Evolutionary conservation across 1,140 invertebrate species (phyloP).

Genomic region (Antheraea pernyi): DNA sequence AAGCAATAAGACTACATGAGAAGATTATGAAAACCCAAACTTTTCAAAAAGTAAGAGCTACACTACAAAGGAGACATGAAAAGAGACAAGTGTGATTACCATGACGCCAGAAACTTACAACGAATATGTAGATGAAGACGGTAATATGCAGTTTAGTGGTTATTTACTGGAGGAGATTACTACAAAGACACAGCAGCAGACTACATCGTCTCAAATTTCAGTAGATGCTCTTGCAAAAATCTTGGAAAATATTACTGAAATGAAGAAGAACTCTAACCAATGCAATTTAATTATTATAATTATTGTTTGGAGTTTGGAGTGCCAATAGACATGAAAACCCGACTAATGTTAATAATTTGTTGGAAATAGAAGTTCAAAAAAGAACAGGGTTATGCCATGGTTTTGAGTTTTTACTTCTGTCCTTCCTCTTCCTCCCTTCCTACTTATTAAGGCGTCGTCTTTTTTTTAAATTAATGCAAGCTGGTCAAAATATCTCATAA

Average conservation of each 20-base stretch:
- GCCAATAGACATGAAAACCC: too few relatives aligned
- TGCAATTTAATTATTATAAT: too few relatives aligned
- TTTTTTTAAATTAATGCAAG: too few relatives aligned
- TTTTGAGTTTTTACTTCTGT: too few relatives aligned
- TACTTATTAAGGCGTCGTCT: too few relatives aligned
- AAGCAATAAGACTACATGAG: slow-evolving; percentile 18
- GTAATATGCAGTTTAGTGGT: slow-evolving; percentile 43
- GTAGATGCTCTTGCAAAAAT: slow-evolving; percentile 27
- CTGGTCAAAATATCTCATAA: neutral
- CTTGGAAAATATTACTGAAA: slow-evolving; percentile 29
- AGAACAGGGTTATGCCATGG: too few relatives aligned
- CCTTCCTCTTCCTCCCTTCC: too few relatives aligned
- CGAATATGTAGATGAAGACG: slow-evolving; percentile 34
- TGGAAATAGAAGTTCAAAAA: too few relatives aligned
- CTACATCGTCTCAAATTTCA: slow-evolving; percentile 18
- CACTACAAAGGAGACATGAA: slow-evolving; percentile 51
- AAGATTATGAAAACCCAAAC: slow-evolving; percentile 28
- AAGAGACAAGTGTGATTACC: slow-evolving; percentile 50
- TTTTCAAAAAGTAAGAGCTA: slow-evolving; percentile 48
- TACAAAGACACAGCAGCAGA: slow-evolving; percentile 20
- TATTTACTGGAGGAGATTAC: slow-evolving; percentile 37
- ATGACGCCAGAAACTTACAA: slow-evolving; percentile 27
- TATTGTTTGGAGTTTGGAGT: too few relatives aligned
- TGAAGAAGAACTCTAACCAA: slow-evolving; percentile 27
- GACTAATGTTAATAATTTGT: too few relatives aligned